phyloP scores from a whole-genome alignment of 2,113 vertebrate species.

The Stictonetta naevosa region DNA sequence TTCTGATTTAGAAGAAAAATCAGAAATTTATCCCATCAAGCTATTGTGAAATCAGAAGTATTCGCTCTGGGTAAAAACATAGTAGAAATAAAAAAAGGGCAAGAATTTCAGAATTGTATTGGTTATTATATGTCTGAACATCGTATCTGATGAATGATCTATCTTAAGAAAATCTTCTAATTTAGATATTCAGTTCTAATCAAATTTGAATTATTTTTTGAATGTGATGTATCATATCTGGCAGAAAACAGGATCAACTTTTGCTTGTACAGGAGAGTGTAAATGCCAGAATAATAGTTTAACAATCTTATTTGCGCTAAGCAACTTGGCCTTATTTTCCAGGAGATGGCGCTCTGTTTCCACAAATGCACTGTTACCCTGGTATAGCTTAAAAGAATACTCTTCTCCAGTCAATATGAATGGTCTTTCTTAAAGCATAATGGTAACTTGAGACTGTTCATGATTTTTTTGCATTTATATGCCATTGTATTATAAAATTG shows the following conservation, averaged over 20 bases:
- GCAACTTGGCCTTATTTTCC: background rate
- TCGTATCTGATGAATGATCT: background rate
- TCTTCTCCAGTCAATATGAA: background rate
- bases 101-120: background rate
- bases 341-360: constrained; percentile 76
- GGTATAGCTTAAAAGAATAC: background rate
- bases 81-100: background rate
- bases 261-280: background rate
- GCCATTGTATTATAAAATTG: background rate
- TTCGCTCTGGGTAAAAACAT: background rate
- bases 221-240: background rate
- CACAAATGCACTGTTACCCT: background rate
- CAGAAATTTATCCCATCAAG: background rate
- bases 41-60: background rate
- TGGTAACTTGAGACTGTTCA: background rate
- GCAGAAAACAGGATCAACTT: background rate
- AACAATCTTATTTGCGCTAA: background rate
- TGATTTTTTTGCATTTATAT: background rate
- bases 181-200: background rate
- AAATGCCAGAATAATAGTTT: background rate
- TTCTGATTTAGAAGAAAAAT: background rate
- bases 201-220: background rate
- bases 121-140: background rate
- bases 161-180: background rate
- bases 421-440: background rate